A percentile compares a stretch with the other conserved stretches of the same genome.
These are phyloP conservation scores for Oophaga pumilio DNA, from an alignment of 2,113 vertebrate genomes.

Conservation along the genomic window DNA sequence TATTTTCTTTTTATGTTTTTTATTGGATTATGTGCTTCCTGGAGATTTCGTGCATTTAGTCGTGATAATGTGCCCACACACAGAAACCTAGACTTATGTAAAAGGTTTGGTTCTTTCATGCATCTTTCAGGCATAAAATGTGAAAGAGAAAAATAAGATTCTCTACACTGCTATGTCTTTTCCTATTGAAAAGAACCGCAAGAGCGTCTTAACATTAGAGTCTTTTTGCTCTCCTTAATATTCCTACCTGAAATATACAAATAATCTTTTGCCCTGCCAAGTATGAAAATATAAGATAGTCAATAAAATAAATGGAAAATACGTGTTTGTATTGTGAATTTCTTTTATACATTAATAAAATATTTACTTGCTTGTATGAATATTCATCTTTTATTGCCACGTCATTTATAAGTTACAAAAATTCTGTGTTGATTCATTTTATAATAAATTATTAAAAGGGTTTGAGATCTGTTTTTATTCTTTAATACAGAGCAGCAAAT, in stretches of 20 bases:
- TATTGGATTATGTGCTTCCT: constrained; percentile 44
- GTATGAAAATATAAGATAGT: not conserved
- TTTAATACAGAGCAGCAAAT: no score
- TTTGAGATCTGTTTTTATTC: not conserved
- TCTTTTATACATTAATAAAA: not conserved
- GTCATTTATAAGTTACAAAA: not conserved
- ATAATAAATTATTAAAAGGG: not conserved
- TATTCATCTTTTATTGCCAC: not conserved
- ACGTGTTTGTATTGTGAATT: constrained; percentile 36
- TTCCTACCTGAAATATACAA: not conserved
- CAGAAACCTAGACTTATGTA: not conserved
- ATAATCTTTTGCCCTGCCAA: not conserved
- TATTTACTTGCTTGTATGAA: not conserved
- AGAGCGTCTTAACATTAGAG: not conserved
- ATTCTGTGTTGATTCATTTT: not conserved
- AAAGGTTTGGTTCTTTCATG: not conserved
- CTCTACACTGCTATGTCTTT: not conserved
- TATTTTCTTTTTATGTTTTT: not conserved
- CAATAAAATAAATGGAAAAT: constrained; percentile 20
- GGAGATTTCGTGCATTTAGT: not conserved
- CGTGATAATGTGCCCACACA: constrained; percentile 24
- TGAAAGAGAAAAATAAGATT: constrained; percentile 4
- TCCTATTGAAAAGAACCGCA: not conserved
- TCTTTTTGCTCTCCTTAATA: not conserved
- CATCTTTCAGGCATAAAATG: constrained; percentile 13